phyloP scores from a whole-genome alignment of 2,888 invertebrate genomes.

The Drosophila yooni region DNA sequence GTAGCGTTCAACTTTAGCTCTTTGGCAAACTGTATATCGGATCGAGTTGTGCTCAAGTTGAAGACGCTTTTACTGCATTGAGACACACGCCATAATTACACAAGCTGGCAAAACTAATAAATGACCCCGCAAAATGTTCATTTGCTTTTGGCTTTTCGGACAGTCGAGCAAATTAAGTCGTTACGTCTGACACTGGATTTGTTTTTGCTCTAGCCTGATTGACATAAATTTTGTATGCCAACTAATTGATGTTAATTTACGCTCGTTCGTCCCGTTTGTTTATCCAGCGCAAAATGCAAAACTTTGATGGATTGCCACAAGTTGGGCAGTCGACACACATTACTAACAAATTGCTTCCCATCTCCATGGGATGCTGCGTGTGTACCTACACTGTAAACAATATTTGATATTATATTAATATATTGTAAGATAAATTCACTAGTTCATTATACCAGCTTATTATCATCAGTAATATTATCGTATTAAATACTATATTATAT shows the following conservation, averaged over 20 bases:
- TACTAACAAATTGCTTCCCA: slow-evolving; percentile 11
- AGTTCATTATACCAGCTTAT: neutral
- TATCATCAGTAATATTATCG: neutral
- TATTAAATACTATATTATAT: too few species aligned
- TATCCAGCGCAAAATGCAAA: slow-evolving; percentile 32
- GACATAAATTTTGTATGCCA: slow-evolving; percentile 69
- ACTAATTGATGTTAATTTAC: slow-evolving; percentile 78
- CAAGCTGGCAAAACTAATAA: slow-evolving; percentile 59
- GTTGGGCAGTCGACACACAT: neutral
- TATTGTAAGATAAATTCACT: neutral
- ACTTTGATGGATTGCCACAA: slow-evolving; percentile 59
- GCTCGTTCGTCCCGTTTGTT: slow-evolving; percentile 16
- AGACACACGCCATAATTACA: slow-evolving; percentile 63
- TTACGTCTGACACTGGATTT: slow-evolving; percentile 52
- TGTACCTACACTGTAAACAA: neutral
- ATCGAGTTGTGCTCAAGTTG: slow-evolving; percentile 25
- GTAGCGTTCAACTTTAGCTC: slow-evolving; percentile 47
- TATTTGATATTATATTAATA: neutral
- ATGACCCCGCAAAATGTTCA: slow-evolving; percentile 50
- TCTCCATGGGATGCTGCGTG: neutral
- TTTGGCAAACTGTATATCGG: slow-evolving; percentile 49
- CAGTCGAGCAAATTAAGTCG: slow-evolving; percentile 54
- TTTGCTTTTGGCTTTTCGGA: slow-evolving; percentile 53
- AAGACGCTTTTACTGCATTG: slow-evolving; percentile 28
- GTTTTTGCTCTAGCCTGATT: slow-evolving; percentile 52